Evolutionary conservation across 1,140 invertebrate species (phyloP), one percentile per base, ranked within the genome.

Genomic region (Cherax quadricarinatus): DNA sequence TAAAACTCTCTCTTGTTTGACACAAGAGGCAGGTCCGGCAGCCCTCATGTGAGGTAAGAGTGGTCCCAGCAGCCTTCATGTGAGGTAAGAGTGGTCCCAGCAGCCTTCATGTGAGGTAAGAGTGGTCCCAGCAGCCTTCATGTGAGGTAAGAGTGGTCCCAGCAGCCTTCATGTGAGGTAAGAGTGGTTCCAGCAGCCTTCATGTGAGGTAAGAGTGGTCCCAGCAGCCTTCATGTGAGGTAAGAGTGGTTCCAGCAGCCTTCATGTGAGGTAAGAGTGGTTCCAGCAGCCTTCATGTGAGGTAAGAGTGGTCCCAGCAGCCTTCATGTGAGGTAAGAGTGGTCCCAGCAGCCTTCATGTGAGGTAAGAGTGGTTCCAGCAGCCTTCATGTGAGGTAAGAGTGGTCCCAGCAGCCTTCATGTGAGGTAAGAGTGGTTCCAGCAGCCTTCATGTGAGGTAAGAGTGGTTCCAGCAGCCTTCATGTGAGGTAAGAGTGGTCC

Each of bases 1-100:
- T 62, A 88, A 88, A 88, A 88, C 87, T 57, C 85, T 86, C 85
- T 81, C 87, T 88, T 88, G 87, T 88, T 88, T 88, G 87, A 78
- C 4, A 53, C 62, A 79, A 88, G 62, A 88, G 87, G 57, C 51
- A 70, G 53, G 87, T 88, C 87, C 87, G 49, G 87, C 75, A 49
- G 78, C 12, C 57, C 87, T 80, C 30, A 88, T 70, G 81, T 57
- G 57, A 57, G 60, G 75, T 53, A 53, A 41, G 30, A 41, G 87
- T 88, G n/a, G n/a, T n/a, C n/a, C 87, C 78, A 49, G 87, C 75
- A 49, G 78, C 12, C 57, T 78, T 80, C 30, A 88, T 70, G 81
- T 57, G 57, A 57, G 60, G 75, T 53, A 53, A 41, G 30, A 41
- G 87, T 88, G n/a, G n/a, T n/a, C n/a, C 87, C 78, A 49, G 87